Conservation (phyloP, 2,888 invertebrate species). For the Caradrina clavipalpis region DNA sequence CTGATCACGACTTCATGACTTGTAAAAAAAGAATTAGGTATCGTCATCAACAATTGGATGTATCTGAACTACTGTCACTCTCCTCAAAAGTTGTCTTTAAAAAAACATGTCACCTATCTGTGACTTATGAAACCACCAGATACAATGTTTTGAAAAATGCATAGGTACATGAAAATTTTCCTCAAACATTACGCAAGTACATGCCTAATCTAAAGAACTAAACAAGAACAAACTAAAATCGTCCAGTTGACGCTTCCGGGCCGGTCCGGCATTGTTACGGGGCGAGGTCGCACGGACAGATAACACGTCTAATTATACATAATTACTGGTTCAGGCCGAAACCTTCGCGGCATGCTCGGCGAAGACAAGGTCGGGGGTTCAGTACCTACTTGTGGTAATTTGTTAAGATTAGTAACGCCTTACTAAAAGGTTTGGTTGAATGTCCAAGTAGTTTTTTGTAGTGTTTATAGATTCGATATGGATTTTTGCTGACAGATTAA, state of each 20-base stretch:
- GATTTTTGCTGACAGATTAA: neutral
- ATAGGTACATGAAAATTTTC: too few species aligned
- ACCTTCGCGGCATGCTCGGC: constrained; percentile 55
- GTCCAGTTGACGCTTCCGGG: constrained; percentile 70
- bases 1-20: too few species aligned
- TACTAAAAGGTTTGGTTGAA: constrained; percentile 1
- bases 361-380: constrained; percentile 61
- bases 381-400: constrained; percentile 38
- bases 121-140: too few species aligned
- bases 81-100: too few species aligned
- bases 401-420: constrained; percentile 45
- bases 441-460: neutral
- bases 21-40: too few species aligned
- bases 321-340: constrained; percentile 63
- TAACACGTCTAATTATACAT: constrained; percentile 71
- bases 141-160: too few species aligned
- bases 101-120: too few species aligned
- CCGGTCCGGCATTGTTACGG: constrained; percentile 67
- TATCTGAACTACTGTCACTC: too few species aligned
- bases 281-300: constrained; percentile 69
- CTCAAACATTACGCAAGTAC: too few species aligned
- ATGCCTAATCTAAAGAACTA: constrained; percentile 12
- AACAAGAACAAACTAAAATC: constrained; percentile 44
- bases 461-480: neutral
- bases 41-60: too few species aligned